Conservation (phyloP, 1,140 invertebrate genomes). For the Macrobrachium nipponense region DNA sequence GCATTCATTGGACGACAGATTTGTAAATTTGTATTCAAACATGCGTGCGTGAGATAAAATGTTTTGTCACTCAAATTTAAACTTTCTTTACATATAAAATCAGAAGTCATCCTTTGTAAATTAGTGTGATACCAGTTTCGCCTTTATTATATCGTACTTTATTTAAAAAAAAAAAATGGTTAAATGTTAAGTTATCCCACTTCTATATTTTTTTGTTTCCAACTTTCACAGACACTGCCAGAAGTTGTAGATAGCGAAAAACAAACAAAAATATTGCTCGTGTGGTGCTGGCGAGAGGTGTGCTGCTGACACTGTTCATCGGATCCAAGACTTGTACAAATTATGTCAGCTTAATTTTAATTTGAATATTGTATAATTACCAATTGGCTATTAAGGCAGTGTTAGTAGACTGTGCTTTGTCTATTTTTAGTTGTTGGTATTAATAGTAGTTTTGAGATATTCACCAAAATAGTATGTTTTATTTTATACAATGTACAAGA, state of each 20-base stretch:
- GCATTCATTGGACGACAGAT: too few species aligned
- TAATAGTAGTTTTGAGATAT: constrained; percentile 26
- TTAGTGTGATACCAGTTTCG: neutral
- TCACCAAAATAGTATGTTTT: constrained; percentile 8
- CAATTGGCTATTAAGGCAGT: constrained; percentile 37
- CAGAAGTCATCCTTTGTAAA: too few species aligned
- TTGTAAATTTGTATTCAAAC: too few species aligned
- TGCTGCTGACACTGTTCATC: constrained; percentile 56
- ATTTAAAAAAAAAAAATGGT: neutral
- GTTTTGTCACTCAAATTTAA: too few species aligned
- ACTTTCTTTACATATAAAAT: too few species aligned
- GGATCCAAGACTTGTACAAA: constrained; percentile 50
- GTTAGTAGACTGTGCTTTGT: constrained; percentile 47
- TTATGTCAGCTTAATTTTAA: neutral
- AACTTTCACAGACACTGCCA: constrained; percentile 54
- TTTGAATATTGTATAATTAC: too few species aligned
- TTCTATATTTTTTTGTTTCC: neutral
- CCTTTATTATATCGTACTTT: neutral
- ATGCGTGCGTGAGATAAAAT: too few species aligned
- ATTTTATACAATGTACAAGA: too few species aligned
- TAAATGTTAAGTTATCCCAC: neutral
- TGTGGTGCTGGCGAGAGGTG: constrained; percentile 55
- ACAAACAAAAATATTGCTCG: constrained; percentile 48
- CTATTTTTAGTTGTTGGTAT: constrained; percentile 41
- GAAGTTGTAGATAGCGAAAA: constrained; percentile 56